phyloP scores from a whole-genome alignment of 2,888 invertebrate species.

The Agrilus cyanescens region DNA sequence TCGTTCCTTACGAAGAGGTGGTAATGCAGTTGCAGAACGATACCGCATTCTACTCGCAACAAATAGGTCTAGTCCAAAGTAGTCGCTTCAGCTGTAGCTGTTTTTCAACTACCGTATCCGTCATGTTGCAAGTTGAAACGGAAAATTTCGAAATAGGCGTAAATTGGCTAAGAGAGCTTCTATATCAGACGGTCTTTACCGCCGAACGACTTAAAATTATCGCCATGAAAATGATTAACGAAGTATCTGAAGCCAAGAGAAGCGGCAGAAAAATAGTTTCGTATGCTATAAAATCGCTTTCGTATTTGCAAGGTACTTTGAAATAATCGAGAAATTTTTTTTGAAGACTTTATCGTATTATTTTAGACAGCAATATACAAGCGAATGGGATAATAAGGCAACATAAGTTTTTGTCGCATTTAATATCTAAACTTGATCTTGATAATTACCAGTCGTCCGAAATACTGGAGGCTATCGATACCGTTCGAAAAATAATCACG shows the following conservation, averaged over 20 bases:
- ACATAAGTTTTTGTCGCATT: conserved; percentile 57
- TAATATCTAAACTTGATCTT: conserved; percentile 46
- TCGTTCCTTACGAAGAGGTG: conserved; percentile 56
- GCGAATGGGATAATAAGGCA: conserved; percentile 62
- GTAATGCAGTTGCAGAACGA: conserved; percentile 69
- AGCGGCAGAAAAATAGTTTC: conserved; percentile 58
- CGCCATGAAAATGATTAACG: conserved; percentile 70
- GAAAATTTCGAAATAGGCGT: conserved; percentile 64
- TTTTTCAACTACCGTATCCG: conserved; percentile 54
- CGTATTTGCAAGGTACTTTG: conserved; percentile 43
- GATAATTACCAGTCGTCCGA: conserved; percentile 25
- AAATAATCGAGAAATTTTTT: neutral
- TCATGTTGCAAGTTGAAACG: conserved; percentile 65
- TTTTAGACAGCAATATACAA: conserved; percentile 57
- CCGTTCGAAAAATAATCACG: conserved; percentile 48
- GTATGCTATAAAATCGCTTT: conserved; percentile 46
- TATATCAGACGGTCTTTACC: conserved; percentile 59
- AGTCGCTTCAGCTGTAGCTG: conserved; percentile 56
- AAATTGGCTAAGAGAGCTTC: conserved; percentile 62
- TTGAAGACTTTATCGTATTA: conserved; percentile 1
- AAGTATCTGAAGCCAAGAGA: conserved; percentile 63
- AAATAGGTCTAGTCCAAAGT: conserved; percentile 50
- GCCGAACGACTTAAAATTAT: conserved; percentile 65
- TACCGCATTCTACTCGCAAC: conserved; percentile 49
- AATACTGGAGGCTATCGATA: conserved; percentile 38